phyloP scores from a whole-genome alignment of 2,888 invertebrate genomes.

The Epinotia ramella region DNA sequence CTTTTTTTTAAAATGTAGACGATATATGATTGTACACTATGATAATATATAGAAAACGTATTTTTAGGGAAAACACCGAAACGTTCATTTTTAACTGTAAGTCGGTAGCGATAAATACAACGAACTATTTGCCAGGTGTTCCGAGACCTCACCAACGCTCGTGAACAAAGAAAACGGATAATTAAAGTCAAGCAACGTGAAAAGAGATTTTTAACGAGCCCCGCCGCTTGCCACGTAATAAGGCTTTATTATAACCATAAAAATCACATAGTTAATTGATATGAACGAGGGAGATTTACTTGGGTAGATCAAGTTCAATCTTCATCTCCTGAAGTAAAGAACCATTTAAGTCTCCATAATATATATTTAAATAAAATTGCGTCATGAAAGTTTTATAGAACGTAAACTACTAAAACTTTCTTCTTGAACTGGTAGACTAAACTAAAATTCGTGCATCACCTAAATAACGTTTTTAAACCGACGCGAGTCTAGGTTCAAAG shows the following conservation, averaged over 20 bases:
- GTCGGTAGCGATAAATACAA: slow-evolving; percentile 55
- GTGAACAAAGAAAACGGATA: slow-evolving; percentile 82
- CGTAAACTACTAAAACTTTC: background rate
- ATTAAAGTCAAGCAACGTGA: slow-evolving; percentile 79
- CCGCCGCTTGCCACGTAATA: slow-evolving; percentile 75
- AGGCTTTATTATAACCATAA: slow-evolving; percentile 77
- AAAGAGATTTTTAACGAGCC: slow-evolving; percentile 82
- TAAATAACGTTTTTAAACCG: slow-evolving; percentile 57
- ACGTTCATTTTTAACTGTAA: slow-evolving; percentile 25
- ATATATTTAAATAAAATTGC: background rate
- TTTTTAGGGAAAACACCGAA: slow-evolving; percentile 6
- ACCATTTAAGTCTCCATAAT: background rate
- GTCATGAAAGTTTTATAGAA: background rate
- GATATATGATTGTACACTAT: slow-evolving; percentile 7
- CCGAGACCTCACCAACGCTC: slow-evolving; percentile 67
- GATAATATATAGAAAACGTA: background rate
- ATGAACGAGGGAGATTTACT: slow-evolving; percentile 50
- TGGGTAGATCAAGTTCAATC: background rate
- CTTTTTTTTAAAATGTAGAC: too few relatives aligned
- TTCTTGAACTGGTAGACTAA: background rate
- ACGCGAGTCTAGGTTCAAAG: slow-evolving; percentile 52
- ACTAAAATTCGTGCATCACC: slow-evolving; percentile 13
- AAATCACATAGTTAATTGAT: slow-evolving; percentile 69
- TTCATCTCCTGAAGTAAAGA: background rate
- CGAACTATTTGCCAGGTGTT: slow-evolving; percentile 66